Evolutionary conservation across 53 echinoderm and acorn worm species (phyloP).

Genomic region (Zoroaster sp.): DNA sequence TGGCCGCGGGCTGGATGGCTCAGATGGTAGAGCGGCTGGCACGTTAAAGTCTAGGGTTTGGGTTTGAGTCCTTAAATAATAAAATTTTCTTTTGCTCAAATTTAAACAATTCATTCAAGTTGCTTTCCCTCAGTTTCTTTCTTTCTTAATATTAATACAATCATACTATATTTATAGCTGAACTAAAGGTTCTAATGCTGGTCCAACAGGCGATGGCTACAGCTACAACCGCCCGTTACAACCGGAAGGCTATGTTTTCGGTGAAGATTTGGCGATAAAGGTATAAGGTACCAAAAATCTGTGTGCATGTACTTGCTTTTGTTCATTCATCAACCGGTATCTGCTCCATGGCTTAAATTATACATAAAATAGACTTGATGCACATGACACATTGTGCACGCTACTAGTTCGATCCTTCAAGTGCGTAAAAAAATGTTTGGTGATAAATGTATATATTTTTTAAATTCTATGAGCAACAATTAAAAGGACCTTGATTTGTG

Average conservation of each 20-base stretch:
- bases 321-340: background rate
- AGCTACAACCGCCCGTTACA: constrained; percentile 6
- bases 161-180: background rate
- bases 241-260: background rate
- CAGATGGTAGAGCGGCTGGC: no score
- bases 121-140: no score
- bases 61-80: no score
- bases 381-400: background rate
- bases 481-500: no score
- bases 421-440: no score
- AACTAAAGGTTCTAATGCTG: background rate
- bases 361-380: background rate
- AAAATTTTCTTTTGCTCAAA: no score
- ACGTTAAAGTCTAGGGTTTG: no score
- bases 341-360: background rate
- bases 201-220: background rate
- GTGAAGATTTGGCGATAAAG: background rate
- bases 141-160: background rate
- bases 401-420: no score
- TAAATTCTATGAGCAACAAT: no score
- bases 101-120: no score
- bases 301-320: background rate
- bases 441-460: no score
- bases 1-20: no score
- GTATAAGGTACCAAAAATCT: constrained; percentile 6